These are phyloP conservation scores for Thaumetopoea pityocampa DNA, from an alignment of 1,140 invertebrate genomes.

Conservation along the genomic window DNA sequence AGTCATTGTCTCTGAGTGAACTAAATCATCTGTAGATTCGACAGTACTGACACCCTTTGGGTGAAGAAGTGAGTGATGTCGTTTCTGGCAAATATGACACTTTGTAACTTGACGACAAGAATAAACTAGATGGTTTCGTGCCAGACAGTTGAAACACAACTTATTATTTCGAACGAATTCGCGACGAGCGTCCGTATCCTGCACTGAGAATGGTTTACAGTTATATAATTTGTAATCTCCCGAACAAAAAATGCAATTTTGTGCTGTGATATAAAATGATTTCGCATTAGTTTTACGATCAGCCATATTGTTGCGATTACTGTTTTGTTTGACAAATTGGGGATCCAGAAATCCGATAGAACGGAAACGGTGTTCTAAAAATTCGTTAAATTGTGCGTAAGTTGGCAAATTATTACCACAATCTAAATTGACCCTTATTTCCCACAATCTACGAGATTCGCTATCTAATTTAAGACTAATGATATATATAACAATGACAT, in stretches of 20 bases:
- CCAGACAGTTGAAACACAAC: slow-evolving; percentile 22
- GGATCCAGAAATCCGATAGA: background rate
- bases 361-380: slow-evolving; percentile 4
- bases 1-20: background rate
- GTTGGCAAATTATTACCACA: slow-evolving; percentile 1
- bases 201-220: slow-evolving; percentile 3
- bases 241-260: background rate
- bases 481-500: slow-evolving; percentile 20
- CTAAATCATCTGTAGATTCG: background rate
- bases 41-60: too few species aligned
- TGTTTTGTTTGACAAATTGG: background rate
- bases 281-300: background rate
- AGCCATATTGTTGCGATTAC: too few species aligned
- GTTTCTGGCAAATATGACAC: slow-evolving; percentile 5
- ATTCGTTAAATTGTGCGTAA: background rate
- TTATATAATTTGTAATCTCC: background rate
- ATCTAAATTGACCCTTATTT: background rate
- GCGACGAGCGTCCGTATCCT: background rate
- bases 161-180: background rate
- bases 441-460: slow-evolving; percentile 23
- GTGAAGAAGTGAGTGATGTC: slow-evolving; percentile 9
- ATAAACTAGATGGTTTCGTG: slow-evolving; percentile 17
- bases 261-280: background rate
- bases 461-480: slow-evolving; percentile 20
- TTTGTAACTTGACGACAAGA: background rate